phyloP scores from a whole-genome alignment of 2,888 invertebrate genomes.

The Homarus gammarus region DNA sequence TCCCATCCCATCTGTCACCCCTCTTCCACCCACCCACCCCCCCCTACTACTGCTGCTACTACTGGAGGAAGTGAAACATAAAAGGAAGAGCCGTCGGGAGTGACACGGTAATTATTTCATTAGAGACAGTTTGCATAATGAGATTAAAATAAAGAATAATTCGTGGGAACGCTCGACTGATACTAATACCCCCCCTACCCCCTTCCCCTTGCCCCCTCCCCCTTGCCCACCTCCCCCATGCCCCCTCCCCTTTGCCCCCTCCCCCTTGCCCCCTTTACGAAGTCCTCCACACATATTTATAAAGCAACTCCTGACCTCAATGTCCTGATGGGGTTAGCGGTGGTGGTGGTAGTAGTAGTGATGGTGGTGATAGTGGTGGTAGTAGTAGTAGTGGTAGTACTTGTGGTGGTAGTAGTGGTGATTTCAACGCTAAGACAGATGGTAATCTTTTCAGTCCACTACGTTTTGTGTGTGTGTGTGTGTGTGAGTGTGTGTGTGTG shows the following conservation, averaged over 20 bases:
- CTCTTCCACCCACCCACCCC: neutral
- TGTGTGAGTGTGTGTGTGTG: too few species aligned
- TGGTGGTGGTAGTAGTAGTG: too few species aligned
- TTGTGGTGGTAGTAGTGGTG: too few species aligned
- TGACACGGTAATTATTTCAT: constrained; percentile 42
- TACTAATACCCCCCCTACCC: neutral
- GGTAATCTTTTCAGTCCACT: too few species aligned
- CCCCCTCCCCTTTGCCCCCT: neutral
- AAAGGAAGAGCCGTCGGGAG: constrained; percentile 21
- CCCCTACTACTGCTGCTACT: neutral
- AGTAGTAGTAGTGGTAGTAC: too few species aligned
- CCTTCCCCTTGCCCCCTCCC: neutral
- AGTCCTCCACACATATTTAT: too few species aligned
- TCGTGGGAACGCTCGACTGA: neutral
- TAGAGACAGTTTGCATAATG: constrained; percentile 49
- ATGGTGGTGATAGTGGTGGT: too few species aligned
- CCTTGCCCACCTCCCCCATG: neutral
- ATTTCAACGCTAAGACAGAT: too few species aligned
- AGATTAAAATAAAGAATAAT: neutral
- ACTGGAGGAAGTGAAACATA: neutral
- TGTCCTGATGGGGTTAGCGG: too few species aligned
- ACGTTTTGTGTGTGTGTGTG: too few species aligned
- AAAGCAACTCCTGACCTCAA: too few species aligned
- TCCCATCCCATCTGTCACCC: neutral
- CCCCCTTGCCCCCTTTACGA: too few species aligned